Evolutionary conservation across 2,888 invertebrate genomes (phyloP), one percentile per base, ranked within the genome.

Genomic region (Amiota mariae): DNA sequence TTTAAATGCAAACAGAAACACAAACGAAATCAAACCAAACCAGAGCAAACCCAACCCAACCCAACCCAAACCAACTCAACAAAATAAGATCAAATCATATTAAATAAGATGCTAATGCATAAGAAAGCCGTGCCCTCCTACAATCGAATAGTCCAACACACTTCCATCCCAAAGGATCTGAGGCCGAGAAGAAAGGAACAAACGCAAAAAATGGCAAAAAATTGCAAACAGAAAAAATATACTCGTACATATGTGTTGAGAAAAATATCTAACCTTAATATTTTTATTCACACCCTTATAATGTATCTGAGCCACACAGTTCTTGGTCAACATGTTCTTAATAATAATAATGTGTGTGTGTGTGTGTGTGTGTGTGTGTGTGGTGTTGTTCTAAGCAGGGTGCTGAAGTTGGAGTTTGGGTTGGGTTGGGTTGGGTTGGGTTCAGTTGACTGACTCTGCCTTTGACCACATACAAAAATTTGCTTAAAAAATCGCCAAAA

Each of bases 271-370:
- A 75, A 73, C 80, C 79, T 79, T 84, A 82, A 86, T 85, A 87
- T 85, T 85, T 87, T 81, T 80, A 86, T 86, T 85, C 85, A 79
- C 85, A 85, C 86, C 87, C 86, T 81, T 81, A 82, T 78, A 81
- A 82, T 82, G 82, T 75, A 49, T 47, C 13, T 67, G 18, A n/a
- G 66, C 54, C 72, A 64, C 24, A 64, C 10, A 36, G 24, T 11
- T 68, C 47, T 49, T 20, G 67, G 49, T 67, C 51, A 61, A 71
- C 49, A 46, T 59, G 59, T 59, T 59, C 20, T 20, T 59, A 59
- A 59, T 59, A 59, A 20, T n/a, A n/a, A n/a, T n/a, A n/a, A n/a
- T n/a, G n/a, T n/a, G n/a, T n/a, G n/a, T n/a, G n/a, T n/a, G n/a
- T n/a, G n/a, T n/a, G n/a, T n/a, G n/a, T n/a, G n/a, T 2, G 13